Percentiles rank a stretch among this genome's conserved stretches.
These are phyloP conservation scores for Mnemiopsis leidyi DNA, from an alignment of 37 sponge, comb jelly and placozoan species.

Conservation along the genomic window DNA sequence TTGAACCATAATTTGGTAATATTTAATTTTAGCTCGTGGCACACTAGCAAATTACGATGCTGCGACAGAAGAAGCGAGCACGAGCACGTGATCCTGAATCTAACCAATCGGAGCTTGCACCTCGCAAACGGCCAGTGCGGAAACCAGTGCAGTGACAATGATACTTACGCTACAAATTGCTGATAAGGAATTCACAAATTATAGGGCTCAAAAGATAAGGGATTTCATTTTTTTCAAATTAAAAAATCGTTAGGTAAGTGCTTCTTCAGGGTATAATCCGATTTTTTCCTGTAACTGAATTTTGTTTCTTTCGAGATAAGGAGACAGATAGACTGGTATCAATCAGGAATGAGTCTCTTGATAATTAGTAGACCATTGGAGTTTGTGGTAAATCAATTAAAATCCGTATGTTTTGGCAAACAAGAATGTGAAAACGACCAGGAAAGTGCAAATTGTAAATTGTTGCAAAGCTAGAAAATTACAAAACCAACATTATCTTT, in stretches of 20 bases:
- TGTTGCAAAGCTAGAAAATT: neutral
- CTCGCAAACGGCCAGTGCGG: neutral
- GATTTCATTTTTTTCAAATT: neutral
- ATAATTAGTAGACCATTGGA: neutral
- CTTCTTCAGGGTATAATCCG: neutral
- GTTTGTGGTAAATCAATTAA: neutral
- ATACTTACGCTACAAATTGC: neutral
- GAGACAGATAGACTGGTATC: neutral
- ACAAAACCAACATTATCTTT: too few relatives aligned
- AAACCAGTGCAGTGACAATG: neutral
- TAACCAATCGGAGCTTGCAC: neutral
- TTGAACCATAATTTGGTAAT: slow-evolving; percentile 51
- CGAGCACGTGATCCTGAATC: neutral
- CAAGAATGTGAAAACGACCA: neutral
- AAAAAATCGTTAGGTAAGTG: neutral
- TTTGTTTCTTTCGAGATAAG: neutral
- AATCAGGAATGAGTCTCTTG: neutral
- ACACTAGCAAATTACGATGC: neutral
- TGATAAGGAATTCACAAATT: neutral
- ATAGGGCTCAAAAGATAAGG: slow-evolving; percentile 60
- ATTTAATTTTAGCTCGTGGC: neutral
- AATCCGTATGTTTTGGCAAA: neutral
- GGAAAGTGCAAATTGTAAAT: neutral
- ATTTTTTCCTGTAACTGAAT: neutral
- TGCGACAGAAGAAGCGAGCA: neutral